phyloP scores from a whole-genome alignment of 2,888 invertebrate species.

The Patella ulyssiponensis region DNA sequence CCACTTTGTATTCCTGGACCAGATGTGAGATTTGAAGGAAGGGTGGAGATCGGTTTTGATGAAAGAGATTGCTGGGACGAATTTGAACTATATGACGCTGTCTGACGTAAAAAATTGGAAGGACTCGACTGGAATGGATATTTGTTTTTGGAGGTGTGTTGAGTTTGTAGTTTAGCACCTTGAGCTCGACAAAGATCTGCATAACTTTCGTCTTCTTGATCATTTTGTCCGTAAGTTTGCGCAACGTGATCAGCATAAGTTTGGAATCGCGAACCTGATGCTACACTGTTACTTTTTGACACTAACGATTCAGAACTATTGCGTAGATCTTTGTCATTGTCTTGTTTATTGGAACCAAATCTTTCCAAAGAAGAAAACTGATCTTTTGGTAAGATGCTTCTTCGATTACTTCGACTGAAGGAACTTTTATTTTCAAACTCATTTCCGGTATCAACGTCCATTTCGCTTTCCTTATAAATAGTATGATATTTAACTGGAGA shows the following conservation, averaged over 20 bases:
- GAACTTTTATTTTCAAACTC: neutral
- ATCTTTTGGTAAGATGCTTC: slow-evolving; percentile 1
- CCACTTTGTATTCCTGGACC: slow-evolving; percentile 31
- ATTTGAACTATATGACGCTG: slow-evolving; percentile 4
- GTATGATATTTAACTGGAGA: neutral
- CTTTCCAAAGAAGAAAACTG: neutral
- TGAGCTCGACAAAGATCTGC: neutral
- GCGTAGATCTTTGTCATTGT: neutral
- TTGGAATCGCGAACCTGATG: neutral
- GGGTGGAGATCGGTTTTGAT: neutral
- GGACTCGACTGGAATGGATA: neutral
- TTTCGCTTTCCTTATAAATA: neutral
- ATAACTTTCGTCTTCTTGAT: neutral
- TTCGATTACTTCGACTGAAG: neutral
- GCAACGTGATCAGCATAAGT: neutral
- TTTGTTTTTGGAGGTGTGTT: neutral
- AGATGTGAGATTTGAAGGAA: neutral
- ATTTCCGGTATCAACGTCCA: neutral
- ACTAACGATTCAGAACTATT: neutral
- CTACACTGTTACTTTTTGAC: neutral
- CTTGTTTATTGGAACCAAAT: neutral
- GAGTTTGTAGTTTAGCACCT: slow-evolving; percentile 3
- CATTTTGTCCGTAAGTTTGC: neutral
- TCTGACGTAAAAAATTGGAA: slow-evolving; percentile 3
- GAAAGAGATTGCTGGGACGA: neutral